Evolutionary conservation across 2,113 vertebrate species (phyloP).

Genomic region (Lycaon pictus): DNA sequence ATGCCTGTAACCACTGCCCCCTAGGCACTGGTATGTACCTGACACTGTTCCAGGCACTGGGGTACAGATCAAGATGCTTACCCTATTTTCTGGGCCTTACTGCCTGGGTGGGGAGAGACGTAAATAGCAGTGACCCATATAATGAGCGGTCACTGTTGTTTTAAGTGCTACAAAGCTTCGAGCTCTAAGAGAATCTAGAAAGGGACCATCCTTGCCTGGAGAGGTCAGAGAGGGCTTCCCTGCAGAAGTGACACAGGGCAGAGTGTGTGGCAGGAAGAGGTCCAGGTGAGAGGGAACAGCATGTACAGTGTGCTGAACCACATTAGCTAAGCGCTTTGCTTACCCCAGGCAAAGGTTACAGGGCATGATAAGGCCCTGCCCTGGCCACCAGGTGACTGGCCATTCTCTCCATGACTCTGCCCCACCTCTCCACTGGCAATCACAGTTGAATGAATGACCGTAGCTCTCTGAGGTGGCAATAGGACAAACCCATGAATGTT

Average conservation of each 20-base stretch:
- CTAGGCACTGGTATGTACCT: neutral
- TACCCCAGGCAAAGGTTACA: neutral
- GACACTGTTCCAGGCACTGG: neutral
- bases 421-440: neutral
- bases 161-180: neutral
- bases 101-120: neutral
- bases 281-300: neutral
- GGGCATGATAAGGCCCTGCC: neutral
- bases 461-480: neutral
- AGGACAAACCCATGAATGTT: neutral
- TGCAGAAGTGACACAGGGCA: neutral
- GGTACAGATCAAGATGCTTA: neutral
- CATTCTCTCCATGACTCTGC: neutral
- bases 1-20: neutral
- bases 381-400: neutral
- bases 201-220: neutral
- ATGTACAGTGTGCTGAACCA: accelerated
- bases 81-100: neutral
- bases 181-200: neutral
- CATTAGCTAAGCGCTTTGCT: neutral
- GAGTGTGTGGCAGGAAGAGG: neutral
- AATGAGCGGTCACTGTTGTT: neutral
- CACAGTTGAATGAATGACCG: neutral
- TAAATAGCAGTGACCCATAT: neutral
- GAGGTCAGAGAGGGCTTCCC: neutral